Evolutionary conservation across 2,797 vertebrate genomes (phyloP), one percentile per base, ranked within the genome.

Genomic region (Sciurus carolinensis): DNA sequence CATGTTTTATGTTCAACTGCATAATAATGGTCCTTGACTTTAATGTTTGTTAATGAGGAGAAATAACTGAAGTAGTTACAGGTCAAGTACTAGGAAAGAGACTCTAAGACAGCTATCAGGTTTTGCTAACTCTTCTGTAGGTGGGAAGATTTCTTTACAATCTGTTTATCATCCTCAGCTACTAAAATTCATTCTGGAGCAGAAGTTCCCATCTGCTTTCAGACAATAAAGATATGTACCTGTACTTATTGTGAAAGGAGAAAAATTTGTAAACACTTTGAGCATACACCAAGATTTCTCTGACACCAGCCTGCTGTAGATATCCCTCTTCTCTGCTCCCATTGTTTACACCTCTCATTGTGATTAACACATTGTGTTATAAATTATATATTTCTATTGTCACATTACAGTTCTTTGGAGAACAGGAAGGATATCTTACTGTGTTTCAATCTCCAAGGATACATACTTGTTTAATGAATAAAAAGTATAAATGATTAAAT

Each of bases 401-500:
- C 47, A 9, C 11, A 6, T 39, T 64, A 88, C 13, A 85, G 77
- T 44, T 42, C 0, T 10, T 94, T 67, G 7, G 15, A 82, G 13
- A 7, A 87, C 15, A 44, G 12, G 20, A 12, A 82, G 10, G 10
- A 24, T 72, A 80, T 80, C 54, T 79, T 59, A 88, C 7, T 72
- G 22, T 54, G 44, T 95, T 75, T 85, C 7, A 14, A 4, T 83
- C 33, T 90, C 30, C 2, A 82, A 7, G 44, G 24, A 52, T 52
- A 72, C 80, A 76, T 28, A 80, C 57, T 76, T 85, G 13, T 71
- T 81, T 72, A 80, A 90, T 47, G 2, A 94, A 50, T 90, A 20
- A 76, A 72, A 82, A 94, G 73, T 77, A 83, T 67, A 62, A 85
- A 66, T 44, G 17, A 77, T 89, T 57, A 75, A 85, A 57, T 71